phyloP scores from a whole-genome alignment of 2,113 vertebrate species.

The Cyphomyrus plagiostoma region DNA sequence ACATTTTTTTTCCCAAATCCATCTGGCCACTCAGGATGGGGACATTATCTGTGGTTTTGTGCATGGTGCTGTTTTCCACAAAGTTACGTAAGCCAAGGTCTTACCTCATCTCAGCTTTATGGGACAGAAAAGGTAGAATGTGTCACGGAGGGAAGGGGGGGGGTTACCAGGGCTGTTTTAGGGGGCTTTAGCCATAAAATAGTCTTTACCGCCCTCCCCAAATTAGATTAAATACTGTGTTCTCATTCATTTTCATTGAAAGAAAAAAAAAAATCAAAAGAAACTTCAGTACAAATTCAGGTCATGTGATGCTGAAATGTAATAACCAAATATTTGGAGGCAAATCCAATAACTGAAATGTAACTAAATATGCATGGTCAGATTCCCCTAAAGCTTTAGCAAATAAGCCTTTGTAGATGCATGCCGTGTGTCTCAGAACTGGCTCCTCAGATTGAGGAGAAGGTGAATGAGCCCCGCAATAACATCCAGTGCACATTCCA shows the following conservation, averaged over 20 bases:
- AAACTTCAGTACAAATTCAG: background rate
- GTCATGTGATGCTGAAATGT: background rate
- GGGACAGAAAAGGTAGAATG: background rate
- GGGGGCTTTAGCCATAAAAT: background rate
- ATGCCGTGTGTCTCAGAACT: background rate
- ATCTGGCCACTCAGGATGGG: background rate
- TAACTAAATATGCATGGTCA: background rate
- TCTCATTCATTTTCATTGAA: background rate
- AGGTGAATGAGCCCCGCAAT: background rate
- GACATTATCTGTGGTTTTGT: background rate
- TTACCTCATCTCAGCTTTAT: background rate
- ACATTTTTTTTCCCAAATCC: background rate
- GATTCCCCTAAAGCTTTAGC: background rate
- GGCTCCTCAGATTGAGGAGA: background rate
- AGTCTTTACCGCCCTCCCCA: background rate
- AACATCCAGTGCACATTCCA: background rate
- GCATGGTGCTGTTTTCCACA: background rate
- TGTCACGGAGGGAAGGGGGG: too few species aligned
- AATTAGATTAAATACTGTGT: background rate
- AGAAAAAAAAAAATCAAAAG: background rate
- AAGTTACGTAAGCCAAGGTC: background rate
- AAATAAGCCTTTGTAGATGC: background rate
- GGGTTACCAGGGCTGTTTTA: background rate
- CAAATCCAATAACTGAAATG: background rate
- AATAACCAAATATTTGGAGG: background rate